These are phyloP conservation scores for Drosophila grimshawi DNA, from an alignment of 1,140 invertebrate species.

Conservation along the genomic window DNA sequence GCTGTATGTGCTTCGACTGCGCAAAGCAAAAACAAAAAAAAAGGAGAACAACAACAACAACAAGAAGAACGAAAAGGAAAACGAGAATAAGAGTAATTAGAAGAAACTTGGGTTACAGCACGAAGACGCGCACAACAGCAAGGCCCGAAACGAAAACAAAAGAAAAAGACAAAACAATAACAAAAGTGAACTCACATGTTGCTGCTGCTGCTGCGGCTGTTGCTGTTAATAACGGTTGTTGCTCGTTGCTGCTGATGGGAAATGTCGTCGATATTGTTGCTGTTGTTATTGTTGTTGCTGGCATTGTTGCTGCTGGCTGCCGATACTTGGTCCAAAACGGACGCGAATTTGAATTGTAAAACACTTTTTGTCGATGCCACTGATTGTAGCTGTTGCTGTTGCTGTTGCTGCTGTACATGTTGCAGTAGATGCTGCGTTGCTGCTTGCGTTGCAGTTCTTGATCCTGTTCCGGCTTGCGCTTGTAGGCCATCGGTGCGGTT, in stretches of 20 bases:
- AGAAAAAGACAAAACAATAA: conserved; percentile 25
- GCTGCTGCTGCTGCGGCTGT: conserved; percentile 28
- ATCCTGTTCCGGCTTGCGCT: conserved; percentile 63
- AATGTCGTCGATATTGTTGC: conserved; percentile 23
- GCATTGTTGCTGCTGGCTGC: conserved; percentile 17
- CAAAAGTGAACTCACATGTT: conserved; percentile 63
- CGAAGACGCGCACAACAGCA: conserved; percentile 13
- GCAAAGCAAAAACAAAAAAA: conserved; percentile 43
- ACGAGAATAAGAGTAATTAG: no score
- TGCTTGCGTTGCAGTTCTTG: conserved; percentile 50
- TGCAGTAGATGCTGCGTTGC: conserved; percentile 39
- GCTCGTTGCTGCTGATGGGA: conserved; percentile 2
- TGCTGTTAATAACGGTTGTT: conserved; percentile 16
- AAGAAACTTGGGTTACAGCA: not conserved
- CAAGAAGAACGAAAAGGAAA: not conserved
- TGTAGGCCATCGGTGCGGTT: conserved; percentile 17
- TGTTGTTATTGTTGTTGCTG: conserved; percentile 13
- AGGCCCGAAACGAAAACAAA: conserved; percentile 45
- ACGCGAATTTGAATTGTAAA: conserved; percentile 60
- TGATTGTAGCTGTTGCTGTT: conserved; percentile 2
- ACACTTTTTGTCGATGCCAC: conserved; percentile 55
- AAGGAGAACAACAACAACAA: conserved; percentile 18
- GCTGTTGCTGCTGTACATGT: conserved; percentile 11
- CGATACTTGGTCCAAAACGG: conserved; percentile 39
- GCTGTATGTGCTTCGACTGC: conserved; percentile 24